Evolutionary conservation across 2,888 invertebrate species (phyloP).

Genomic region (Oegoconia quadripuncta): DNA sequence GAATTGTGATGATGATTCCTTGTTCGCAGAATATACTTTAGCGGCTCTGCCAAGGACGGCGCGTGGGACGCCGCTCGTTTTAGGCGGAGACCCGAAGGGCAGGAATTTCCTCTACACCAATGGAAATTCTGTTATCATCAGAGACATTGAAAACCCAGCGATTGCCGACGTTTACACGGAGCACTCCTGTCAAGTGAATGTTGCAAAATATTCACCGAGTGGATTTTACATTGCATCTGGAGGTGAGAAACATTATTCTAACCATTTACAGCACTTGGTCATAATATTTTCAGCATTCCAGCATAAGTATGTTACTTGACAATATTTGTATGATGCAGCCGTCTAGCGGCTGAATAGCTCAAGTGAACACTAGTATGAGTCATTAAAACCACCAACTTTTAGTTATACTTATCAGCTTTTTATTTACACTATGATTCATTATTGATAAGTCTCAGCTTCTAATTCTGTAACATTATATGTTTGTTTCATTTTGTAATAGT

Average conservation of each 20-base stretch:
- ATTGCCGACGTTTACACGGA: conserved; percentile 98
- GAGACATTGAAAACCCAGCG: conserved; percentile 97
- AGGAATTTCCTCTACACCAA: conserved; percentile 98
- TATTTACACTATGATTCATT: not conserved
- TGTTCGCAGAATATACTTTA: conserved; percentile 88
- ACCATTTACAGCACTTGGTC: too few species aligned
- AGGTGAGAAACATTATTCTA: conserved; percentile 80
- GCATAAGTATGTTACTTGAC: too few species aligned
- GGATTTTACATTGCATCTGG: conserved; percentile 99
- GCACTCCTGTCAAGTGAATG: conserved; percentile 96
- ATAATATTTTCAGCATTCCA: too few species aligned
- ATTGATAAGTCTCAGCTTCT: not conserved
- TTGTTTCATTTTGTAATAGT: not conserved
- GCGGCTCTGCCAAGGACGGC: conserved; percentile 96
- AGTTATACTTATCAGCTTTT: not conserved
- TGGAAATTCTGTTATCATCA: conserved; percentile 98
- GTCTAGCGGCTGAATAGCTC: too few species aligned
- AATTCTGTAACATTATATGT: too few species aligned
- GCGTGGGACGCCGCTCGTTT: conserved; percentile 95
- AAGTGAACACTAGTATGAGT: too few species aligned
- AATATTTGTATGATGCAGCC: too few species aligned
- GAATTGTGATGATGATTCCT: conserved; percentile 21
- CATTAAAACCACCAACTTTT: not conserved
- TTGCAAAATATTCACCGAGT: conserved; percentile 98
- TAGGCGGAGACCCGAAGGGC: conserved; percentile 98